Percentiles rank a stretch among this genome's conserved stretches.
phyloP scores from a whole-genome alignment of 1,140 invertebrate genomes.

The Lamellibrachia luymesi region DNA sequence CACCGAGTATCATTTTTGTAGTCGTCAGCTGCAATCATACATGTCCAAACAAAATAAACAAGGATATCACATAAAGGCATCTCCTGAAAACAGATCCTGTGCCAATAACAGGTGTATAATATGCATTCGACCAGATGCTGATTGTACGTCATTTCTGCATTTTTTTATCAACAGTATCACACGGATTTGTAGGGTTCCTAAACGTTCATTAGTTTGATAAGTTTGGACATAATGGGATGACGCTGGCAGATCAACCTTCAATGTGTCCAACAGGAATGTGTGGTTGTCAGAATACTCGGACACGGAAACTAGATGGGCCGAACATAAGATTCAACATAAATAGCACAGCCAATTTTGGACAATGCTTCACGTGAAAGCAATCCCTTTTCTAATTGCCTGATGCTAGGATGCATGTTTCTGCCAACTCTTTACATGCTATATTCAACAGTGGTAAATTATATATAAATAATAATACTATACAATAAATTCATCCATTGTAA shows the following conservation, averaged over 20 bases:
- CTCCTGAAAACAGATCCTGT: background rate
- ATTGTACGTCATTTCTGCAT: background rate
- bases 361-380: background rate
- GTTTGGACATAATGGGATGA: too few species aligned
- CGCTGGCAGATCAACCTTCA: background rate
- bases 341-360: background rate
- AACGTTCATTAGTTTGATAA: too few species aligned
- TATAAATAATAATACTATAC: background rate
- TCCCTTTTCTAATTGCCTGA: background rate
- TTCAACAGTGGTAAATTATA: background rate
- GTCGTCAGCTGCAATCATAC: background rate
- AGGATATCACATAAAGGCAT: background rate
- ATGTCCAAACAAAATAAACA: background rate
- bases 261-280: background rate
- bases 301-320: background rate
- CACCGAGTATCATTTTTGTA: background rate
- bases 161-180: background rate
- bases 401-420: background rate
- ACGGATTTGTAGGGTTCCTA: too few species aligned
- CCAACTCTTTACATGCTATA: background rate
- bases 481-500: conserved; percentile 6
- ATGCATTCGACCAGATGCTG: background rate
- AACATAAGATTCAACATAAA: background rate
- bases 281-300: background rate
- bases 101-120: background rate